Evolutionary conservation across 2,113 vertebrate genomes (phyloP).

Genomic region (Bostrychus sinensis): DNA sequence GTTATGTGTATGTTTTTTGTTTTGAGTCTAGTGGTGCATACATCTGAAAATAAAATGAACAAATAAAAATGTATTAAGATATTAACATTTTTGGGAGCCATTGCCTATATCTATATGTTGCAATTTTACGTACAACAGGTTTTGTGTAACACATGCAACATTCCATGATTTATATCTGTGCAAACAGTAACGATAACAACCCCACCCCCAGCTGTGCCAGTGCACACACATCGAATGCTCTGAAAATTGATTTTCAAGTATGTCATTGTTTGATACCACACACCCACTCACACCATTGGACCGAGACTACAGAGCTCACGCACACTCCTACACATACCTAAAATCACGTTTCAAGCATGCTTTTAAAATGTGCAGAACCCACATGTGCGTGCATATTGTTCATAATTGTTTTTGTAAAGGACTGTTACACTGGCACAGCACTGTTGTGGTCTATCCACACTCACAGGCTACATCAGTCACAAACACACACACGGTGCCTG

Average conservation of each 20-base stretch:
- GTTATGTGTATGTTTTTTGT: no score
- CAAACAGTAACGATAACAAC: conserved; percentile 6
- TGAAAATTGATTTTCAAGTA: conserved; percentile 28
- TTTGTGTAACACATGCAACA: neutral
- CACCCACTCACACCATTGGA: neutral
- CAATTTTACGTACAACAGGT: neutral
- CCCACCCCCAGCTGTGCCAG: conserved; percentile 4
- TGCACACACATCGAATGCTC: neutral
- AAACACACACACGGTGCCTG: neutral
- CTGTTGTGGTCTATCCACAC: neutral
- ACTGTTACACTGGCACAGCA: conserved; percentile 2
- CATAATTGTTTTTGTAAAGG: neutral
- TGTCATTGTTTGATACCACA: conserved; percentile 6
- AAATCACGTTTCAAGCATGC: conserved; percentile 16
- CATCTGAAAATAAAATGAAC: no score
- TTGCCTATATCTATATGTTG: neutral
- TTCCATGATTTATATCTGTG: neutral
- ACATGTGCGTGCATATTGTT: conserved; percentile 19
- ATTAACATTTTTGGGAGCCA: no score
- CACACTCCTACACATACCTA: conserved; percentile 3
- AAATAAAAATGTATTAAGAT: no score
- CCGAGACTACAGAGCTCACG: conserved; percentile 5
- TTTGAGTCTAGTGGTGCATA: no score
- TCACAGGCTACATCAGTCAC: neutral
- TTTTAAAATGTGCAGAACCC: conserved; percentile 21